These are phyloP conservation scores for Campylorhamphus procurvoides DNA, from an alignment of 2,113 vertebrate species.

Conservation along the genomic window DNA sequence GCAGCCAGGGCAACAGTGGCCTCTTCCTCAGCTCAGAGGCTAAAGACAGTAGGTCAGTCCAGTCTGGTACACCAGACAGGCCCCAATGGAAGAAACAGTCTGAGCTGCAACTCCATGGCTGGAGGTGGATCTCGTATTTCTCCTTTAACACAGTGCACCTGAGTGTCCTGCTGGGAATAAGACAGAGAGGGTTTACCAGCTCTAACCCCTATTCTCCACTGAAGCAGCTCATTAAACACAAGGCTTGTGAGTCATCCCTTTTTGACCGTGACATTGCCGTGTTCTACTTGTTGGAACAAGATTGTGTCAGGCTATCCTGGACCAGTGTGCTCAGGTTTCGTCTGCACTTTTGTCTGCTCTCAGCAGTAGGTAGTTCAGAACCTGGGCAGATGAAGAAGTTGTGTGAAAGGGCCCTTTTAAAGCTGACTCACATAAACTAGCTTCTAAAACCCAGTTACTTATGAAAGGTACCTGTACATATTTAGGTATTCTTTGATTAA, in stretches of 20 bases:
- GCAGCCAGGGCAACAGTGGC: neutral
- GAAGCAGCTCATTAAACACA: neutral
- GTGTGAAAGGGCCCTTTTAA: neutral
- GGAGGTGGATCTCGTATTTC: neutral
- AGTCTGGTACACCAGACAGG: neutral
- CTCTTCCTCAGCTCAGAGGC: neutral
- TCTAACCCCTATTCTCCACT: neutral
- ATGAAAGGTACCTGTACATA: neutral
- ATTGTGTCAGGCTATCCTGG: neutral
- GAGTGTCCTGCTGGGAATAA: neutral
- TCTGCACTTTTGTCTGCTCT: neutral
- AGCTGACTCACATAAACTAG: neutral
- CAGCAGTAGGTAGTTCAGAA: neutral
- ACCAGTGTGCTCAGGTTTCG: neutral
- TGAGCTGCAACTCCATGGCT: neutral
- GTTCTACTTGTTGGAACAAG: neutral
- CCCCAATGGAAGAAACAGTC: neutral
- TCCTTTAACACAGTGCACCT: neutral
- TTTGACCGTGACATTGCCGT: neutral
- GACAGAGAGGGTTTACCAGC: neutral
- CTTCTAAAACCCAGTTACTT: neutral
- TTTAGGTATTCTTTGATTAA: neutral
- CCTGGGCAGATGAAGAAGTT: neutral
- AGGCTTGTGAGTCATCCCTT: neutral
- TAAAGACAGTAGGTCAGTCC: neutral